phyloP scores from a whole-genome alignment of 2,888 invertebrate genomes.

The Agrotis segetum region DNA sequence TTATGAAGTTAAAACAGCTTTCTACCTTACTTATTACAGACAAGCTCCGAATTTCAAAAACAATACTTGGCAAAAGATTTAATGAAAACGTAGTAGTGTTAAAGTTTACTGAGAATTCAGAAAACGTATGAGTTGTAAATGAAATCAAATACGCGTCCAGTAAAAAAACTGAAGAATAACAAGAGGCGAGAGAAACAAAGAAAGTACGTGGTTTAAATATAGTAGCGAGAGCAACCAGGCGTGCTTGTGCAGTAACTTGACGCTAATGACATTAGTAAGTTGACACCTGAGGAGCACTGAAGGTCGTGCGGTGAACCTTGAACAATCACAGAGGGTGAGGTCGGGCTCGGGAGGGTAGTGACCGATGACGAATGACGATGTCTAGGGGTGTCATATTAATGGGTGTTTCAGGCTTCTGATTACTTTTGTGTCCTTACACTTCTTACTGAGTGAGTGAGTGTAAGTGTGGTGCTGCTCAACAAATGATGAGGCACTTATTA shows the following conservation, averaged over 20 bases:
- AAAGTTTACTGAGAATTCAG: conserved; percentile 30
- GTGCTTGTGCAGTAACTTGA: conserved; percentile 64
- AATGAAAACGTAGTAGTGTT: conserved; percentile 6
- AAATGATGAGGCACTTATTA: too few species aligned
- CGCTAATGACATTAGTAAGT: conserved; percentile 76
- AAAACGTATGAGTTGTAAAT: conserved; percentile 25
- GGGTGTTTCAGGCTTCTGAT: neutral
- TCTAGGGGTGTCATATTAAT: conserved; percentile 10
- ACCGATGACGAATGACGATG: conserved; percentile 57
- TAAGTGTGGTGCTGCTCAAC: too few species aligned
- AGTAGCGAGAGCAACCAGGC: conserved; percentile 33
- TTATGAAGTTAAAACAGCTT: conserved; percentile 13
- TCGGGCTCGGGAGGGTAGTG: conserved; percentile 64
- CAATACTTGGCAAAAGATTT: conserved; percentile 24
- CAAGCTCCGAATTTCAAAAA: conserved; percentile 24
- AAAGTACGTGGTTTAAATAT: conserved; percentile 38
- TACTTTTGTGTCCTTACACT: neutral
- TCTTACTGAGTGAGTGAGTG: too few species aligned
- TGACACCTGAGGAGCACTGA: conserved; percentile 74
- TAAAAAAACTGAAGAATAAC: conserved; percentile 22
- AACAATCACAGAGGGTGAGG: conserved; percentile 63
- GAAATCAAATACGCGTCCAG: conserved; percentile 20
- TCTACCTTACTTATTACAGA: conserved; percentile 10
- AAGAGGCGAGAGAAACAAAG: conserved; percentile 24
- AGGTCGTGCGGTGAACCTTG: conserved; percentile 82